A percentile compares a stretch with the other conserved stretches of the same genome.
phyloP scores from a whole-genome alignment of 2,888 invertebrate species.

The Deroplatys truncata region DNA sequence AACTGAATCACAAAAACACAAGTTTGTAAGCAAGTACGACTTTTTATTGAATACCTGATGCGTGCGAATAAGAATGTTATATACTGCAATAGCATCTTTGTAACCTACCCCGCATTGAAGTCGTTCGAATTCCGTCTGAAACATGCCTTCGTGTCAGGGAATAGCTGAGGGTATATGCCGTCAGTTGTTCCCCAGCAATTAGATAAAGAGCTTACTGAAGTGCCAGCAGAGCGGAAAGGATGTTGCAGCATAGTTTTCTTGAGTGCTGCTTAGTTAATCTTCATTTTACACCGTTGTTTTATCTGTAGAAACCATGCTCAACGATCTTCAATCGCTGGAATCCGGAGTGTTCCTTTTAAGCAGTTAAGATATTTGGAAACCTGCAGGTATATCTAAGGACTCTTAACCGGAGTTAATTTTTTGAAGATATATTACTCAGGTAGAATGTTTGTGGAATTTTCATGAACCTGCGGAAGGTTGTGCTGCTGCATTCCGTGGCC shows the following conservation, averaged over 20 bases:
- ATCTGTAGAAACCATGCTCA: not conserved
- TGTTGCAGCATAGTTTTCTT: not conserved
- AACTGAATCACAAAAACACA: too few relatives aligned
- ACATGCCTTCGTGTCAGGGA: not conserved
- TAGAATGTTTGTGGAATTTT: too few relatives aligned
- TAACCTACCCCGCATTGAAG: too few relatives aligned
- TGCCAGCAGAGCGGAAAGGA: not conserved
- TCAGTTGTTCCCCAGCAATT: not conserved
- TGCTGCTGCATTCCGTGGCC: too few relatives aligned
- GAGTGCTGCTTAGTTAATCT: not conserved
- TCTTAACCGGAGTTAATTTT: not conserved
- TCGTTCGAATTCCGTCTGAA: not conserved
- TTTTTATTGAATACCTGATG: too few relatives aligned
- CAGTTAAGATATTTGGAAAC: not conserved
- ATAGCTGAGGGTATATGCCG: not conserved
- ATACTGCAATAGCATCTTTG: too few relatives aligned
- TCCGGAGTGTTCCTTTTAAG: not conserved
- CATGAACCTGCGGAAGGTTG: too few relatives aligned
- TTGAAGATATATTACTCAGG: not conserved
- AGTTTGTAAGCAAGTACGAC: too few relatives aligned
- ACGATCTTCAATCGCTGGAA: not conserved
- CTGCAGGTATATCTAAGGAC: too few relatives aligned
- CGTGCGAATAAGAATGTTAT: too few relatives aligned
- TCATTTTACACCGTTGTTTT: not conserved
- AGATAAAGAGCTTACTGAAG: not conserved